phyloP scores from a whole-genome alignment of 2,113 vertebrate genomes.

The Hucho hucho region DNA sequence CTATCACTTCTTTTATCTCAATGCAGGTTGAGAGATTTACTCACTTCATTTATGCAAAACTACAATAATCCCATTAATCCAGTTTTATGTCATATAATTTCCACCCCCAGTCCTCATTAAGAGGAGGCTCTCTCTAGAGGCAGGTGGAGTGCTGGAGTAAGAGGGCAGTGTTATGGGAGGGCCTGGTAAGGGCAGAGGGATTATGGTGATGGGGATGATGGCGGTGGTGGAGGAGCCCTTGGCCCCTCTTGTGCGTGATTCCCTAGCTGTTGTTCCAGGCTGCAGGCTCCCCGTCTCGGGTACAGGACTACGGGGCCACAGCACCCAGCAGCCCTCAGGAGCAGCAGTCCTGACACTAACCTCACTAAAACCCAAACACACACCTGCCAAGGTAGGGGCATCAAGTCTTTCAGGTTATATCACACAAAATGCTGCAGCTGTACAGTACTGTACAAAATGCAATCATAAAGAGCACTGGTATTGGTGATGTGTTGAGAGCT shows the following conservation, averaged over 20 bases:
- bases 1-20: too few relatives aligned
- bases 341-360: conserved; percentile 34
- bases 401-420: conserved; percentile 16
- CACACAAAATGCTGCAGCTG: not conserved
- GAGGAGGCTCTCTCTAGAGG: not conserved
- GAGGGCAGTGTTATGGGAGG: conserved; percentile 15
- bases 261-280: conserved; percentile 63
- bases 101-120: not conserved
- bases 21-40: too few relatives aligned
- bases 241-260: conserved; percentile 46
- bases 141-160: conserved; percentile 15
- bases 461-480: not conserved
- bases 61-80: not conserved
- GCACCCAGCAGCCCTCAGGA: conserved; percentile 16
- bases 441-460: not conserved
- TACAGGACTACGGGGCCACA: conserved; percentile 59
- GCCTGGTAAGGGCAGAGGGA: not conserved
- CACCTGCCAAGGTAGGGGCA: conserved; percentile 57
- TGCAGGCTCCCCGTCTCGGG: conserved; percentile 38
- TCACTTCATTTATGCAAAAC: too few relatives aligned
- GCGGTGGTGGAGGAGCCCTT: not conserved
- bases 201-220: conserved; percentile 2
- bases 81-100: not conserved
- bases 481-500: not conserved
- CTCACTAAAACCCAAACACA: conserved; percentile 53